Percentiles rank a stretch among this genome's conserved stretches.
Evolutionary conservation across 2,113 vertebrate species (phyloP).

Genomic region (Alethe castanea): DNA sequence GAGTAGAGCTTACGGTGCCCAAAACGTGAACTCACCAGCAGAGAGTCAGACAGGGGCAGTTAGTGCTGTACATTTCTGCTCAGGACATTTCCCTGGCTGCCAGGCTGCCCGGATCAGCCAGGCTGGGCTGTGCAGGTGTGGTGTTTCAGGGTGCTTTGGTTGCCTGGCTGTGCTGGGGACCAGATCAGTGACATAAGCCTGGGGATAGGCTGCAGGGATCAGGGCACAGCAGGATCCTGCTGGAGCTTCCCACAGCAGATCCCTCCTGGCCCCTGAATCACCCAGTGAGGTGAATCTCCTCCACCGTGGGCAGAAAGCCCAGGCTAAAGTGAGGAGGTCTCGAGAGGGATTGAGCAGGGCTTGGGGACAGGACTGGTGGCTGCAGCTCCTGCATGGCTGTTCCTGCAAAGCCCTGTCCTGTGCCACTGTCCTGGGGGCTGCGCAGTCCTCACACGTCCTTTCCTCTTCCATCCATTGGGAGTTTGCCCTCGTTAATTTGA

Average conservation of each 20-base stretch:
- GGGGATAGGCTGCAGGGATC: neutral
- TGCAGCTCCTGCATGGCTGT: too few relatives aligned
- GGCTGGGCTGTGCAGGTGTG: neutral
- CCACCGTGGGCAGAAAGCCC: too few relatives aligned
- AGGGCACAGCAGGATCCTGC: neutral
- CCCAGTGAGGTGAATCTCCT: too few relatives aligned
- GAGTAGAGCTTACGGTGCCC: neutral
- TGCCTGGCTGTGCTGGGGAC: neutral
- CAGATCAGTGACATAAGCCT: rapidly evolving
- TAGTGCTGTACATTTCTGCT: neutral
- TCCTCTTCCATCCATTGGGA: neutral
- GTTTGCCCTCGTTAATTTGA: neutral
- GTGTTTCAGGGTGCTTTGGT: neutral
- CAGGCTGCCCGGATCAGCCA: neutral
- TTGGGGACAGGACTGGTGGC: too few relatives aligned
- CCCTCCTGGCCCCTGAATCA: too few relatives aligned
- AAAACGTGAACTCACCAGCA: neutral
- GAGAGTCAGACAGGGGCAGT: neutral
- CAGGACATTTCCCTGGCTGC: neutral
- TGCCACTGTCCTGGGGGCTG: rapidly evolving
- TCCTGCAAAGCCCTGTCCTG: neutral
- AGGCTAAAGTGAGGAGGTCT: too few relatives aligned
- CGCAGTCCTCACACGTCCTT: neutral
- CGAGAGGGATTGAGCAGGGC: too few relatives aligned
- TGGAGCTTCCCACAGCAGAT: neutral